phyloP scores from a whole-genome alignment of 2,888 invertebrate species.

The Drosophila neotestacea region DNA sequence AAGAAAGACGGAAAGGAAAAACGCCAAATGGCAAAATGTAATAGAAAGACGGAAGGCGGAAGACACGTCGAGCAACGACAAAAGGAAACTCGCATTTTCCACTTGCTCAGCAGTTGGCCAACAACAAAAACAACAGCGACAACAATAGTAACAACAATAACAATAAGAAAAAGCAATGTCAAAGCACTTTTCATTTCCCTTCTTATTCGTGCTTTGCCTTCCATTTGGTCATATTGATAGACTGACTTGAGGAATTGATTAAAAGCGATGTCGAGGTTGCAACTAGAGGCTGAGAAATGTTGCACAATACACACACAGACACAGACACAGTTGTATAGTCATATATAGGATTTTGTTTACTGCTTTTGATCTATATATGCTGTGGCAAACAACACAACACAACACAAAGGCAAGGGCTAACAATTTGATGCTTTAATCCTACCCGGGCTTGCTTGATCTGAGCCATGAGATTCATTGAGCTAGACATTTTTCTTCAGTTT shows the following conservation, averaged over 20 bases:
- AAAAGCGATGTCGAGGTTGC: slow-evolving; percentile 56
- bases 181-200: slow-evolving; percentile 53
- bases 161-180: slow-evolving; percentile 34
- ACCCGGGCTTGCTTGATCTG: slow-evolving; percentile 44
- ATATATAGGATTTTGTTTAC: slow-evolving; percentile 13
- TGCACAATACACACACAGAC: slow-evolving; percentile 42
- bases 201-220: slow-evolving; percentile 9
- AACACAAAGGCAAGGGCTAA: slow-evolving; percentile 43
- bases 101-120: slow-evolving; percentile 59
- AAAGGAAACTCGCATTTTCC: slow-evolving; percentile 72
- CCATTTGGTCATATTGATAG: slow-evolving; percentile 58
- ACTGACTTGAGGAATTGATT: slow-evolving; percentile 70
- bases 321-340: slow-evolving; percentile 1
- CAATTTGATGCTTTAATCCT: slow-evolving; percentile 78
- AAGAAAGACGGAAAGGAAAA: slow-evolving; percentile 32
- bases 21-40: slow-evolving; percentile 57
- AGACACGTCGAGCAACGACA: slow-evolving; percentile 41
- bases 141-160: slow-evolving; percentile 19
- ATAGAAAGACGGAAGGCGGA: slow-evolving; percentile 42
- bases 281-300: slow-evolving; percentile 41
- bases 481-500: slow-evolving; percentile 32
- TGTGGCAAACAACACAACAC: slow-evolving; percentile 2
- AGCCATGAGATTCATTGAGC: slow-evolving; percentile 57
- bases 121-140: slow-evolving; percentile 22
- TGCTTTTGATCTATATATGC: slow-evolving; percentile 44